A percentile compares a stretch with the other conserved stretches of the same genome.
Evolutionary conservation across 2,888 invertebrate species (phyloP).

Genomic region (Thecophora atra): DNA sequence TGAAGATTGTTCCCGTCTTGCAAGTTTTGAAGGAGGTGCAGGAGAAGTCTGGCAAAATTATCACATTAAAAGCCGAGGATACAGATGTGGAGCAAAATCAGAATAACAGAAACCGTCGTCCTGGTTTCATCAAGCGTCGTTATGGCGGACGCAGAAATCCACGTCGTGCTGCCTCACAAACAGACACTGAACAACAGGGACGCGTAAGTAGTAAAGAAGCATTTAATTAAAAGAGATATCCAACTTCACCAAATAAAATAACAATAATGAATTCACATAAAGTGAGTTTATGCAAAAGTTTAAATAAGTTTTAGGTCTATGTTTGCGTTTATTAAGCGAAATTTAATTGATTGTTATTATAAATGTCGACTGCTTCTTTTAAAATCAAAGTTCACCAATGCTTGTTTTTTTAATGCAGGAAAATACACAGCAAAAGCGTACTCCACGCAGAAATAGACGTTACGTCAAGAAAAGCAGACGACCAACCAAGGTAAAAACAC

Average conservation of each 20-base stretch:
- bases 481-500: conserved; percentile 56
- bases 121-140: conserved; percentile 62
- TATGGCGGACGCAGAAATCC: conserved; percentile 64
- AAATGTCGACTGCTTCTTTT: no score
- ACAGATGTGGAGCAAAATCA: conserved; percentile 74
- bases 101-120: conserved; percentile 64
- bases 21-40: conserved; percentile 75
- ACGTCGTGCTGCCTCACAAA: conserved; percentile 64
- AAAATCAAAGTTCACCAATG: no score
- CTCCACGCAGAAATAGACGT: conserved; percentile 56
- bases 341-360: no score
- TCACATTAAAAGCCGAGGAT: conserved; percentile 75
- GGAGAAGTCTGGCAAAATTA: conserved; percentile 74
- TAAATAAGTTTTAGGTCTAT: no score
- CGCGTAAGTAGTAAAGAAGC: conserved; percentile 37
- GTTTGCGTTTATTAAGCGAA: no score
- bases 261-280: no score
- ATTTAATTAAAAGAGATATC: no score
- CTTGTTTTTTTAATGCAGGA: conserved; percentile 29
- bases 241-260: no score
- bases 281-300: no score
- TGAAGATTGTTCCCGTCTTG: conserved; percentile 78
- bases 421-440: conserved; percentile 51
- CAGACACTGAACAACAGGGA: conserved; percentile 59
- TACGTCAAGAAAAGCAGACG: conserved; percentile 59